These are phyloP conservation scores for Intellagama lesueurii DNA, from an alignment of 2,797 vertebrate genomes.

Conservation along the genomic window DNA sequence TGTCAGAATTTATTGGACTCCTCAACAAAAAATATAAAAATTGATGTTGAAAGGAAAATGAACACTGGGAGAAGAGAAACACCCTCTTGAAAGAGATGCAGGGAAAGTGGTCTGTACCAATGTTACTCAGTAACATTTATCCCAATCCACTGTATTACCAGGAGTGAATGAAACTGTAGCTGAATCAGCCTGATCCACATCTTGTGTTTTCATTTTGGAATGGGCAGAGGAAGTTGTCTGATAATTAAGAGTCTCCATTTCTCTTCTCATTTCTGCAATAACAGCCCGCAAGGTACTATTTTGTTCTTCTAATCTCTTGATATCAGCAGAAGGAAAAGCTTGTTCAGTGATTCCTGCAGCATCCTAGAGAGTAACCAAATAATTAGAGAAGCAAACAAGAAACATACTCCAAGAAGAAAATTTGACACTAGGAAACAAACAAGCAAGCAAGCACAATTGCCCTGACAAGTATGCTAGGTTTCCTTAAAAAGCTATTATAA, in stretches of 20 bases:
- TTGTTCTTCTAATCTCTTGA: constrained; percentile 84
- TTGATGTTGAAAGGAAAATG: background rate
- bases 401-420: background rate
- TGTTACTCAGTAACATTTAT: background rate
- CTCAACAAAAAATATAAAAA: background rate
- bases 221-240: constrained; percentile 44
- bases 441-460: background rate
- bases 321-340: constrained; percentile 74
- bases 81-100: background rate
- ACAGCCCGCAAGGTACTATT: constrained; percentile 82
- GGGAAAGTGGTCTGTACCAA: background rate
- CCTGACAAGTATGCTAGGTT: background rate
- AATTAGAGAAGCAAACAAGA: constrained; percentile 42
- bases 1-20: background rate
- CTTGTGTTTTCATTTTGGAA: background rate
- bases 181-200: background rate
- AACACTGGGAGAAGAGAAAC: background rate
- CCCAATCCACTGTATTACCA: constrained; percentile 45
- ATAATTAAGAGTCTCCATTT: constrained; percentile 85
- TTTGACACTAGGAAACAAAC: background rate
- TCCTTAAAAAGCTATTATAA: background rate
- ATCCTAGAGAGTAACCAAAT: constrained; percentile 48
- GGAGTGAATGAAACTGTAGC: background rate
- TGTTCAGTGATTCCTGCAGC: constrained; percentile 28
- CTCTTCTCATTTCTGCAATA: constrained; percentile 88